Evolutionary conservation across 2,113 vertebrate genomes (phyloP), one percentile per base, ranked within the genome.

Genomic region (Notarius lentiginosus): DNA sequence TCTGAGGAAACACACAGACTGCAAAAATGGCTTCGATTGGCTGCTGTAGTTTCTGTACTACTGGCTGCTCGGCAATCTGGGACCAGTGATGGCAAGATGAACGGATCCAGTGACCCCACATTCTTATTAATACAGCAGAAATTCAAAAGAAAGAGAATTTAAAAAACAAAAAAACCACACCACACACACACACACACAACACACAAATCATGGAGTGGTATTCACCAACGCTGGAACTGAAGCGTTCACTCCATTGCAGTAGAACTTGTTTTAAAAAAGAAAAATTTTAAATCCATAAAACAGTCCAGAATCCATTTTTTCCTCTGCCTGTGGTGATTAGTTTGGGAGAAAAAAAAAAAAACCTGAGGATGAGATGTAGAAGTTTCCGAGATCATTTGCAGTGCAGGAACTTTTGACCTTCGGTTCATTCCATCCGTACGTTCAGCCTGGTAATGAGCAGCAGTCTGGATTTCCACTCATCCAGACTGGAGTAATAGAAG

Each of bases 141-240:
- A 83, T 83, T 41, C 27, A 55, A 34, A 10, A 22, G 6, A 12
- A 12, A 60, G 0, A 2, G 5, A 34, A 79, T 30, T 30, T 1
- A 41, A 3, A 41, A 51, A 61, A 15, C 7, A 10, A 30, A 7
- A 58, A 55, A 41, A 56, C 61, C 18, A 81, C 7, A n/a, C n/a
- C n/a, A n/a, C n/a, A n/a, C 56, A 47, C 30, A 20, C 51, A 79
- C 72, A 75, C 72, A 75, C 77, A 56, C 55, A 18, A 1, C 3
- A 58, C 58, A 49, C 41, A 65, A 24, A 88, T 68, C 84, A 85
- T 41, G 63, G 30, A 81, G 66, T 75, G 72, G 72, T 88, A 88
- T 81, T 41, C 73, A 63, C 17, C 58, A 81, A 85, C 18, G 27
- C 60, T 24, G 81, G 66, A 75, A n/a, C 76, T 41, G 4, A 63